A percentile compares a stretch with the other conserved stretches of the same genome.
Conservation (phyloP, 2,797 vertebrate species). For the Aulostomus chinensis region DNA sequence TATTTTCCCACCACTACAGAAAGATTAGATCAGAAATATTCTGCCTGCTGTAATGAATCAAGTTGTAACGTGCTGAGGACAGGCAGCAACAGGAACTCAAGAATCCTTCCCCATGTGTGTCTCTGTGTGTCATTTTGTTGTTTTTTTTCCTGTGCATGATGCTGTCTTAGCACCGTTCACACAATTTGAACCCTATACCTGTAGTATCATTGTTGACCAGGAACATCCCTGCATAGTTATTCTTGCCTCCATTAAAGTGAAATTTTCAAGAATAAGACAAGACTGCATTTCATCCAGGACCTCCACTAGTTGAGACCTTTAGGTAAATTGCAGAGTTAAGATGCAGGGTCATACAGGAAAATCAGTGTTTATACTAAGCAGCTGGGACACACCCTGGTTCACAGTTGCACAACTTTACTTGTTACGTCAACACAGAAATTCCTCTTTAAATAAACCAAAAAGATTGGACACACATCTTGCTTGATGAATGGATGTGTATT, state of each 20-base stretch:
- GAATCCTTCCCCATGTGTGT: not conserved
- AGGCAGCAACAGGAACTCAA: slow-evolving; percentile 9
- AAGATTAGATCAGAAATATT: not conserved
- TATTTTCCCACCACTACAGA: not conserved
- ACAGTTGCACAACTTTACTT: too few relatives aligned
- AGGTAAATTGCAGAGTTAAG: too few relatives aligned
- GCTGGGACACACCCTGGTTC: too few relatives aligned
- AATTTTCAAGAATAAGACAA: slow-evolving; percentile 10
- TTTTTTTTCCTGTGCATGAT: too few relatives aligned
- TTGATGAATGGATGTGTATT: too few relatives aligned
- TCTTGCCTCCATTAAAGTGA: not conserved
- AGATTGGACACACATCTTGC: too few relatives aligned
- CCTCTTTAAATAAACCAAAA: too few relatives aligned
- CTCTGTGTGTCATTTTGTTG: too few relatives aligned
- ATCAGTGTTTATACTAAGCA: slow-evolving; percentile 14
- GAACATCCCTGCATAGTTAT: not conserved
- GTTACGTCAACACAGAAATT: too few relatives aligned
- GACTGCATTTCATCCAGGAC: slow-evolving; percentile 16
- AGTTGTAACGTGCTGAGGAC: not conserved
- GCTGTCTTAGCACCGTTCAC: too few relatives aligned
- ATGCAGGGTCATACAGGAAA: slow-evolving; percentile 11
- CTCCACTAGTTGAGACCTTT: slow-evolving; percentile 21
- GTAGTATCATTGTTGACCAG: not conserved
- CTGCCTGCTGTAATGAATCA: not conserved
- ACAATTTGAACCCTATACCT: too few relatives aligned